These are phyloP conservation scores for Calyptommatus sinebrachiatus DNA, from an alignment of 2,113 vertebrate species.

Conservation along the genomic window DNA sequence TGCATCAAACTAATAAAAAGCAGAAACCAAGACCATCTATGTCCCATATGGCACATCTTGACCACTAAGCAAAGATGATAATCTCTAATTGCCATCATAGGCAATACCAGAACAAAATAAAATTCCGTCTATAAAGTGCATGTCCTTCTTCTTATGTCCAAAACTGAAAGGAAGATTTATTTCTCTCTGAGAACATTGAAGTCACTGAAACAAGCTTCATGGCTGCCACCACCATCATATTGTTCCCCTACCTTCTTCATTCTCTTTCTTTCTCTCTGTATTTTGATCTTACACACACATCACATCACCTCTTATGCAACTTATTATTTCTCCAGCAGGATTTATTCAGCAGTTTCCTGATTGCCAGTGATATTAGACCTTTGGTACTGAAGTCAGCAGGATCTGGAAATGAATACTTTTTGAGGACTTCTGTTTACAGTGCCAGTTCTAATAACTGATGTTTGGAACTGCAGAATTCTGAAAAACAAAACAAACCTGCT, in stretches of 20 bases:
- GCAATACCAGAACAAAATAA: not conserved
- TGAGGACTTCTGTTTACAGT: not conserved
- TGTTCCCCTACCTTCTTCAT: not conserved
- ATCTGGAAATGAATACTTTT: not conserved
- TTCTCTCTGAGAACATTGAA: not conserved
- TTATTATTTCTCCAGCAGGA: accelerated
- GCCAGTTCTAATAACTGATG: not conserved
- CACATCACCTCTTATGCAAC: not conserved
- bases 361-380: not conserved
- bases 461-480: not conserved
- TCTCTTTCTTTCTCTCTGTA: not conserved
- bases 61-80: not conserved
- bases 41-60: not conserved
- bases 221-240: too few species aligned
- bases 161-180: not conserved
- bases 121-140: not conserved
- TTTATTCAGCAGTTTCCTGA: accelerated
- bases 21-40: accelerated
- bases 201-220: too few species aligned
- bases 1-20: not conserved
- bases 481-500: not conserved
- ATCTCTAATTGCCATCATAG: not conserved
- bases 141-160: not conserved
- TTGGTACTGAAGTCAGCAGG: not conserved
- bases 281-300: too few species aligned